These are phyloP conservation scores for Dendropsophus ebraccatus DNA, from an alignment of 2,113 vertebrate species.

Conservation along the genomic window DNA sequence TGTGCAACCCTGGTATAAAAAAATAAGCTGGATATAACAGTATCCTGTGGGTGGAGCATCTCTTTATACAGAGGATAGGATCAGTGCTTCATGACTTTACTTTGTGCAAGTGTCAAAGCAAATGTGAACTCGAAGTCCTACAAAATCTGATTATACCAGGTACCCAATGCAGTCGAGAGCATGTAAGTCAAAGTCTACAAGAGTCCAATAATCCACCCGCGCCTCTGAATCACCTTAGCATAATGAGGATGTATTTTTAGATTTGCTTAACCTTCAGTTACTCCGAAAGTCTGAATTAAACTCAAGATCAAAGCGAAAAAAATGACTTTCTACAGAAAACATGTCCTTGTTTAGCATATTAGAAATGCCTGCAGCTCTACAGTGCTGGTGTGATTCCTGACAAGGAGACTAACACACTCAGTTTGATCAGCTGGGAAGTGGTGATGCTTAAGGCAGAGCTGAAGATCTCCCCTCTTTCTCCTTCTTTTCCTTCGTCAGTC, in stretches of 20 bases:
- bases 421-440: conserved; percentile 51
- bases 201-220: neutral
- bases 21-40: neutral
- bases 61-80: neutral
- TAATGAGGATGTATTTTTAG: conserved; percentile 55
- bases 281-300: conserved; percentile 50
- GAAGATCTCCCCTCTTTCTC: conserved; percentile 8
- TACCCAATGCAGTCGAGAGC: neutral
- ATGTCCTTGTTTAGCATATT: conserved; percentile 56
- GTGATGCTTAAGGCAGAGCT: conserved; percentile 47
- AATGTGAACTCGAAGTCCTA: neutral
- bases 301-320: conserved; percentile 49
- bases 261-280: conserved; percentile 51
- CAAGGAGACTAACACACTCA: conserved; percentile 45
- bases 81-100: neutral
- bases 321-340: conserved; percentile 49
- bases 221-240: conserved; percentile 26
- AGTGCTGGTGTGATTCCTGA: conserved; percentile 45
- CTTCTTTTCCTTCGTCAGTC: conserved; percentile 20
- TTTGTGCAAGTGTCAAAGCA: neutral
- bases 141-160: neutral
- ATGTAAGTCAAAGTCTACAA: neutral
- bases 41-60: neutral
- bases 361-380: conserved; percentile 45
- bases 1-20: neutral